Conservation (phyloP, 1,140 invertebrate species). For the Diplogasteroides magnus region DNA sequence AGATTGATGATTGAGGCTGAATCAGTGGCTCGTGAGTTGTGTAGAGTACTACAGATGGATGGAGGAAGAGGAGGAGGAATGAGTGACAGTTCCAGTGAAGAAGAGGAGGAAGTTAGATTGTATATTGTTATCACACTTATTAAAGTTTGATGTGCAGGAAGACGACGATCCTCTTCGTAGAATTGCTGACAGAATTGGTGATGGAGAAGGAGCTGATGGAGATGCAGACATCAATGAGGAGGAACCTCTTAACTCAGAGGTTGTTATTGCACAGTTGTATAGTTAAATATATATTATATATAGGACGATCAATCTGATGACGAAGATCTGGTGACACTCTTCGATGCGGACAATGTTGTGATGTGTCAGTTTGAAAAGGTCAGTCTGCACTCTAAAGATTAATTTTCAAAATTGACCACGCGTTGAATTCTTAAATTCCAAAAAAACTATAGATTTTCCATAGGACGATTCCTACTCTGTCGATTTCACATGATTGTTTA, state of each 20-base stretch:
- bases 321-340: constrained; percentile 85
- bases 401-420: no score
- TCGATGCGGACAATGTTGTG: constrained; percentile 96
- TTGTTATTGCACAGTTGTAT: background rate
- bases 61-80: constrained; percentile 37
- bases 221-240: constrained; percentile 54
- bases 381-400: constrained; percentile 58
- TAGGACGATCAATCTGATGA: constrained; percentile 84
- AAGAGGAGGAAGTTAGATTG: constrained; percentile 33
- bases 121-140: background rate
- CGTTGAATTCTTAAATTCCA: no score
- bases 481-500: background rate
- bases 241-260: constrained; percentile 85
- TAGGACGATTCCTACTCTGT: no score
- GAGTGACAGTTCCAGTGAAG: constrained; percentile 45
- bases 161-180: constrained; percentile 31
- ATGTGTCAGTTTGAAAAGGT: constrained; percentile 97
- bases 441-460: no score
- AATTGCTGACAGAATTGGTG: constrained; percentile 29
- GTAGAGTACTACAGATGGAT: constrained; percentile 36
- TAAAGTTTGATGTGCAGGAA: constrained; percentile 1
- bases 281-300: background rate
- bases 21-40: constrained; percentile 3
- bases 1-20: constrained; percentile 3
- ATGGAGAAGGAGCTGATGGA: constrained; percentile 33